A percentile compares a stretch with the other conserved stretches of the same genome.
Conservation (phyloP, 2,797 vertebrate genomes). For the Betta splendens region DNA sequence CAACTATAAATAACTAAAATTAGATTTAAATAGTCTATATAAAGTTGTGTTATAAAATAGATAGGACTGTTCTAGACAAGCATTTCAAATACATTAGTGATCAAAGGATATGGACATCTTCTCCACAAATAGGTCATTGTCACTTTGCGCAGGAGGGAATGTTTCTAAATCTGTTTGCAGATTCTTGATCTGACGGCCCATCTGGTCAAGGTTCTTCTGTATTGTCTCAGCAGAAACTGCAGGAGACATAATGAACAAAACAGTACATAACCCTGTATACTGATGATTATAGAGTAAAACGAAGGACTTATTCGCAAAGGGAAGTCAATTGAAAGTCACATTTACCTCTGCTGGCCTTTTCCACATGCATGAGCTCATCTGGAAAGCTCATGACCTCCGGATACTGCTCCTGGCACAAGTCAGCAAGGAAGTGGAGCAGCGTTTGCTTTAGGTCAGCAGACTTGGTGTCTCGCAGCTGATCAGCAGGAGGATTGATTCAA, state of each 20-base stretch:
- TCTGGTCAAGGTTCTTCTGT: slow-evolving; percentile 87
- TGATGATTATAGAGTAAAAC: no score
- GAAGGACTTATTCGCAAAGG: not conserved
- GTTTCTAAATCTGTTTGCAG: slow-evolving; percentile 82
- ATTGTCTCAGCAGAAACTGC: slow-evolving; percentile 87
- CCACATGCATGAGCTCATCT: slow-evolving; percentile 90
- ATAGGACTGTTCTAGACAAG: not conserved
- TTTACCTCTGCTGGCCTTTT: slow-evolving; percentile 92
- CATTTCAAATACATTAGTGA: slow-evolving; percentile 7
- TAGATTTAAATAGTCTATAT: no score
- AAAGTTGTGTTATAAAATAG: no score
- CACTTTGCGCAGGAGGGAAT: slow-evolving; percentile 82
- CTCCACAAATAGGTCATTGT: slow-evolving; percentile 84
- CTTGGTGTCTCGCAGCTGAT: slow-evolving; percentile 85
- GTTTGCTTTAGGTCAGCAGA: slow-evolving; percentile 88
- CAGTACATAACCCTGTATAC: no score
- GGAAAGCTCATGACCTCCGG: slow-evolving; percentile 86
- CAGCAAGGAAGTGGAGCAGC: slow-evolving; percentile 89
- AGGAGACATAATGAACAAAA: slow-evolving; percentile 3
- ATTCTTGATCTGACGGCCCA: slow-evolving; percentile 84
- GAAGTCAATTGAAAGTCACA: not conserved
- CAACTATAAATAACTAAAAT: no score
- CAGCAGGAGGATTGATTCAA: slow-evolving; percentile 31
- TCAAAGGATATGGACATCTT: slow-evolving; percentile 88
- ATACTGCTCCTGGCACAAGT: slow-evolving; percentile 85